Evolutionary conservation across 1,140 invertebrate species (phyloP).

Genomic region (Hycleus cichorii): DNA sequence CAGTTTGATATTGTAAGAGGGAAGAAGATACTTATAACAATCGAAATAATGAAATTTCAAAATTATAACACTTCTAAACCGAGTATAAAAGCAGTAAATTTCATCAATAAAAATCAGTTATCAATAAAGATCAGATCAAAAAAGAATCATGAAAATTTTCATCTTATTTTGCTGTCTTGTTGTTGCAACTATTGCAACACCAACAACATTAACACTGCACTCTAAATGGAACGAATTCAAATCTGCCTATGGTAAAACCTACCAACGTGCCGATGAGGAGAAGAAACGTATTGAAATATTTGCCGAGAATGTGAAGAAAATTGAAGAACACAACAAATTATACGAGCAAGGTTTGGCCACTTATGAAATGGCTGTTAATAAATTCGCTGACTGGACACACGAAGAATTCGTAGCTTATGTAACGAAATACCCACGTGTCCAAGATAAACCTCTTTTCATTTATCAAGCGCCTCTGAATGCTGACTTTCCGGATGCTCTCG

Average conservation of each 20-base stretch:
- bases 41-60: no score
- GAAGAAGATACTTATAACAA: no score
- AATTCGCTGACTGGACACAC: conserved; percentile 1
- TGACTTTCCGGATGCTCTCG: background rate
- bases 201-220: background rate
- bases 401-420: background rate
- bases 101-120: no score
- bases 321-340: conserved; percentile 5
- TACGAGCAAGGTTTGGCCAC: conserved; percentile 1
- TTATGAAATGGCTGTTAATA: background rate
- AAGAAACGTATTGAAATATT: background rate
- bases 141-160: no score
- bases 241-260: background rate
- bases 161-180: no score
- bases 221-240: conserved; percentile 3
- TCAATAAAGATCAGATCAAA: no score
- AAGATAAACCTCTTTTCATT: no score
- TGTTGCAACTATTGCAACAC: no score
- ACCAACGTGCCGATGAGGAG: background rate
- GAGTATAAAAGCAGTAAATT: no score
- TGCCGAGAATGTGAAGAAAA: background rate
- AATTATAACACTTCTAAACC: no score
- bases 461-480: no score
- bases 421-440: background rate
- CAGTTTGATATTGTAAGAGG: no score